Evolutionary conservation across 2,797 vertebrate species (phyloP).

Genomic region (Alcedo atthis): DNA sequence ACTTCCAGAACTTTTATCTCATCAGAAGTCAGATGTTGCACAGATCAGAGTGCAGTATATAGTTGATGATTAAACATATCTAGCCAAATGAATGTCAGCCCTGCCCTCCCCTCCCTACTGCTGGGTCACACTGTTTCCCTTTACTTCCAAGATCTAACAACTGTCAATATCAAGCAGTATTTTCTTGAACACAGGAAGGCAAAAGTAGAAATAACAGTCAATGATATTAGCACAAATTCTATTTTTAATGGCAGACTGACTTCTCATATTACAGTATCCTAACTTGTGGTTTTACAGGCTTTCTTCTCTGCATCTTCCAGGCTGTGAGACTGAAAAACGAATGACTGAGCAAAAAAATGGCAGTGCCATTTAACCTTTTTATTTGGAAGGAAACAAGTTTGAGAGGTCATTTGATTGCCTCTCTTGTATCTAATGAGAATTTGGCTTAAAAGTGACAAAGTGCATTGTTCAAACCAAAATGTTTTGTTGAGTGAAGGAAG

Average conservation of each 20-base stretch:
- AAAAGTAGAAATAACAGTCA: not conserved
- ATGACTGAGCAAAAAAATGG: not conserved
- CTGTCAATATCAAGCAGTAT: not conserved
- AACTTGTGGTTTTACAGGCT: not conserved
- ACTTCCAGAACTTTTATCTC: constrained; percentile 4
- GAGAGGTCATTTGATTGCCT: not conserved
- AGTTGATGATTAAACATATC: constrained; percentile 19
- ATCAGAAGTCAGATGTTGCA: not conserved
- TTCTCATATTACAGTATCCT: not conserved
- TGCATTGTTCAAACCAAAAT: not conserved
- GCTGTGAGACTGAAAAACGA: not conserved
- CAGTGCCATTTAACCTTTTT: not conserved
- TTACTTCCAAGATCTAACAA: not conserved
- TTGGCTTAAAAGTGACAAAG: not conserved
- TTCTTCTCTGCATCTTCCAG: not conserved
- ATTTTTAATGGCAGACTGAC: not conserved
- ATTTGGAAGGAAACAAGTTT: not conserved
- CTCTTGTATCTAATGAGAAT: not conserved
- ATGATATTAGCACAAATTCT: not conserved
- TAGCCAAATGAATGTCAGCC: not conserved
- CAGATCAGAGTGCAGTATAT: not conserved
- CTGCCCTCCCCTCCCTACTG: not conserved
- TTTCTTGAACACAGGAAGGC: not conserved
- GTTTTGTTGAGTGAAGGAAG: not conserved
- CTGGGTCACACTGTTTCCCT: not conserved